Evolutionary conservation across 2,797 vertebrate species (phyloP), one percentile per base, ranked within the genome.

Genomic region (Graptemys geographica): DNA sequence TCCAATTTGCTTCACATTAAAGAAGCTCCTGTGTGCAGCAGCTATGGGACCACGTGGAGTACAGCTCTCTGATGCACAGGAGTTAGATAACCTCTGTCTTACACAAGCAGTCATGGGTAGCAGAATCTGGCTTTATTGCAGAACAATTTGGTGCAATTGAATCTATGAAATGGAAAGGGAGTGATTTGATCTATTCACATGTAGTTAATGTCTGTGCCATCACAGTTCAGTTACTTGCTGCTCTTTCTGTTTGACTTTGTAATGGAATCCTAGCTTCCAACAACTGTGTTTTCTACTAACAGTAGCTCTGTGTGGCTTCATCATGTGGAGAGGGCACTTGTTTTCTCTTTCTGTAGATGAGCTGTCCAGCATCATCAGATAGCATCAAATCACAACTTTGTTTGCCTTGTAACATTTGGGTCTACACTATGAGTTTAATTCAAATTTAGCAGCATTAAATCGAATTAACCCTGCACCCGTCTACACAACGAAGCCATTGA

Each of bases 31-130:
- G 49, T 79, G 37, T 79, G 28, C 5, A 25, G 11, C 9, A 4
- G 4, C 51, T 86, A 11, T 3, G 44, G 11, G 85, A 25, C 19
- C 41, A 0, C 1, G 0, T 13, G 25, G 31, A 81, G 31, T 33
- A 83, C 89, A 79, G 5, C 55, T 89, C 10, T 65, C 31, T 13
- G 59, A 65, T 65, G 59, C 33, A 55, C 21, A 55, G 21, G 21
- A 55, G 23, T 44, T 84, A 13, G 83, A 90, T 19, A 83, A 4
- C 33, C n/a, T 81, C 27, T 90, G 4, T 23, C 55, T 55, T 55
- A 55, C 89, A 74, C 52, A 12, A 31, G 4, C 47, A 88, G 15
- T 74, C 92, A 79, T 81, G 51, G 1, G 25, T 86, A 84, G 84
- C 18, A 47, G 16, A 91, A 21, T 51, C 74, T 33, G 33, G 33